Conservation (phyloP, 1,140 invertebrate genomes). For the Drosophila serrata region DNA sequence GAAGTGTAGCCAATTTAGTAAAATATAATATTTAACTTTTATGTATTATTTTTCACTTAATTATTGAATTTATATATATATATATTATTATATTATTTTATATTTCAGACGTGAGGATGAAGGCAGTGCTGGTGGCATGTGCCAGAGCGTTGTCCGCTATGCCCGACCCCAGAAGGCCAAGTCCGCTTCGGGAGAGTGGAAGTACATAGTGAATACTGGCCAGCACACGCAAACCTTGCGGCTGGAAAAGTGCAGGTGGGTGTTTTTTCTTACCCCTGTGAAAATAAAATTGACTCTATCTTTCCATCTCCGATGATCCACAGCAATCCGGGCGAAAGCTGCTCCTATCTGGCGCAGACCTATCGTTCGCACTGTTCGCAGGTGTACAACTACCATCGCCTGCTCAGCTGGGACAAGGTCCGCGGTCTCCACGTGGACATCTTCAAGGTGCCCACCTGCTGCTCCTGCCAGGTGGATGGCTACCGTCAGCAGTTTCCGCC, state of each 20-base stretch:
- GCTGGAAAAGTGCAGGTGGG: slow-evolving; percentile 93
- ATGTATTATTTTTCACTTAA: too few relatives aligned
- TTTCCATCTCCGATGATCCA: neutral
- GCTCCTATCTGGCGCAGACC: slow-evolving; percentile 92
- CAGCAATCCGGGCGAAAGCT: slow-evolving; percentile 91
- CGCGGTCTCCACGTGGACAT: slow-evolving; percentile 94
- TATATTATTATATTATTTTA: too few relatives aligned
- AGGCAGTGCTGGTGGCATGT: slow-evolving; percentile 88
- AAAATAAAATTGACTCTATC: neutral
- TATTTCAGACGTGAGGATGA: slow-evolving; percentile 86
- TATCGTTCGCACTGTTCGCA: slow-evolving; percentile 93
- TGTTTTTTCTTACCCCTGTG: neutral
- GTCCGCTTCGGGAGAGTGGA: slow-evolving; percentile 93
- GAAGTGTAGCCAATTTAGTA: too few relatives aligned
- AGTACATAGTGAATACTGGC: slow-evolving; percentile 94
- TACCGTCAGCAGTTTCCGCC: slow-evolving; percentile 90
- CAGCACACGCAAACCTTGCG: slow-evolving; percentile 94
- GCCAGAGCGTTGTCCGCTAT: slow-evolving; percentile 93
- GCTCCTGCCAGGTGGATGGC: slow-evolving; percentile 93
- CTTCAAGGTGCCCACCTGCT: slow-evolving; percentile 94
- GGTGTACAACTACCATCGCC: slow-evolving; percentile 94
- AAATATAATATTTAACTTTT: neutral
- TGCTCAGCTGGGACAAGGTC: slow-evolving; percentile 93
- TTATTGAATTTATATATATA: too few relatives aligned
- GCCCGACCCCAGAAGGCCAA: slow-evolving; percentile 92